Evolutionary conservation across 2,888 invertebrate genomes (phyloP).

Genomic region (Iselma pallidipennis): DNA sequence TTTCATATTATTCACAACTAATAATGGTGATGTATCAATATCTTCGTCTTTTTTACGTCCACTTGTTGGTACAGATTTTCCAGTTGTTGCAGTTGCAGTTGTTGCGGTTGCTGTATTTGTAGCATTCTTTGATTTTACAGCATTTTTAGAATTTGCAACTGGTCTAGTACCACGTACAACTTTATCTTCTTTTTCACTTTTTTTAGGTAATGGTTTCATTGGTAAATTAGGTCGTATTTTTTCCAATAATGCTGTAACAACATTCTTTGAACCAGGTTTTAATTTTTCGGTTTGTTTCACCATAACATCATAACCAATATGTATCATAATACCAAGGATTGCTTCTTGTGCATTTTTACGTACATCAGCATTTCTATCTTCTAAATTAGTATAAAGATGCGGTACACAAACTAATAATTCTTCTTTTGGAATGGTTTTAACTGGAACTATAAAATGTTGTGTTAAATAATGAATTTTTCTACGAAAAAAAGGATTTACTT

Average conservation of each 20-base stretch:
- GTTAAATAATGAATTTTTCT: constrained; percentile 1
- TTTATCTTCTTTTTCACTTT: constrained; percentile 59
- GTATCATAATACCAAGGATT: constrained; percentile 90
- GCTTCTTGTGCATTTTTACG: constrained; percentile 89
- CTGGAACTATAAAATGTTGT: constrained; percentile 58
- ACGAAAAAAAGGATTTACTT: constrained; percentile 54
- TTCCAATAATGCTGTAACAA: constrained; percentile 79
- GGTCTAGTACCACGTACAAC: constrained; percentile 63
- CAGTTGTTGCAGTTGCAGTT: constrained; percentile 10
- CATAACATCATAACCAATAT: constrained; percentile 83
- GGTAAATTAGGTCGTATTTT: constrained; percentile 85
- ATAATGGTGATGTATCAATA: constrained; percentile 75
- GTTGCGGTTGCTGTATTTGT: constrained; percentile 32
- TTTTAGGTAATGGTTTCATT: constrained; percentile 73
- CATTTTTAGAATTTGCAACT: constrained; percentile 58
- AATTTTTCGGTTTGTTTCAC: constrained; percentile 75
- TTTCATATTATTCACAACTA: constrained; percentile 84
- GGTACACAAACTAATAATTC: constrained; percentile 80
- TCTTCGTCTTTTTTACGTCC: constrained; percentile 83
- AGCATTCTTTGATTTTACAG: constrained; percentile 62
- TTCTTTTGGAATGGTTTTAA: constrained; percentile 76
- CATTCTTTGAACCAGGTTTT: constrained; percentile 78
- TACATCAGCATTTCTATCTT: constrained; percentile 90
- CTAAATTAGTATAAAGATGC: constrained; percentile 77
- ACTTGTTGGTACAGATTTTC: constrained; percentile 51